A percentile compares a stretch with the other conserved stretches of the same genome.
Evolutionary conservation across 2,113 vertebrate species (phyloP).

Genomic region (Propithecus coquereli): DNA sequence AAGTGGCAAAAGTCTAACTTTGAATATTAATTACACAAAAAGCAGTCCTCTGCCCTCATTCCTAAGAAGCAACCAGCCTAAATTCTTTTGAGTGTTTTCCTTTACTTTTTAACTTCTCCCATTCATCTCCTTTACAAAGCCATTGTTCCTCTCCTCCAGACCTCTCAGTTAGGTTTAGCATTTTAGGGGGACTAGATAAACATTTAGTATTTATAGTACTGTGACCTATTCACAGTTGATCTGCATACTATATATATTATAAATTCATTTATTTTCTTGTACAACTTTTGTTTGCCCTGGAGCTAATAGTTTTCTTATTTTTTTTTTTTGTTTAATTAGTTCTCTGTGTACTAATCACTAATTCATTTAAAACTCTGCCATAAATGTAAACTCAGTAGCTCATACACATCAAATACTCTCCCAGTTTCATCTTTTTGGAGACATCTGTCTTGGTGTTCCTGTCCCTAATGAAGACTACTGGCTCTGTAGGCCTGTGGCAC

Average conservation of each 20-base stretch:
- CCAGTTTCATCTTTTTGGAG: neutral
- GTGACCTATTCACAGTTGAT: neutral
- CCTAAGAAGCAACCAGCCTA: neutral
- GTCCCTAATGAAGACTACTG: neutral
- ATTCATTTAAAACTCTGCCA: neutral
- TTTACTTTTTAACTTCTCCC: neutral
- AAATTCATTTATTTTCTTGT: neutral
- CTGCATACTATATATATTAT: neutral
- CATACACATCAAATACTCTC: neutral
- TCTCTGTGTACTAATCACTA: neutral
- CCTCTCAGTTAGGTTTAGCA: neutral
- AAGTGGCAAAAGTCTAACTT: neutral
- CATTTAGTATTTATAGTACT: neutral
- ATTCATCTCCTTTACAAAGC: neutral
- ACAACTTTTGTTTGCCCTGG: neutral
- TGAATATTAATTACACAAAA: neutral
- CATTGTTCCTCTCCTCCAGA: neutral
- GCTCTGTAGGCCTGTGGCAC: neutral
- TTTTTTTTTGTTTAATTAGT: neutral
- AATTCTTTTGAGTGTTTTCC: slow-evolving; percentile 18
- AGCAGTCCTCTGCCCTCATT: neutral
- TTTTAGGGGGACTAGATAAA: neutral
- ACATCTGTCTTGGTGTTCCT: neutral
- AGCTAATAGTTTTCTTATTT: neutral
- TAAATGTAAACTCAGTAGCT: neutral